Evolutionary conservation across 2,113 vertebrate species (phyloP), one percentile per base, ranked within the genome.

Genomic region (Pygoscelis antarcticus): DNA sequence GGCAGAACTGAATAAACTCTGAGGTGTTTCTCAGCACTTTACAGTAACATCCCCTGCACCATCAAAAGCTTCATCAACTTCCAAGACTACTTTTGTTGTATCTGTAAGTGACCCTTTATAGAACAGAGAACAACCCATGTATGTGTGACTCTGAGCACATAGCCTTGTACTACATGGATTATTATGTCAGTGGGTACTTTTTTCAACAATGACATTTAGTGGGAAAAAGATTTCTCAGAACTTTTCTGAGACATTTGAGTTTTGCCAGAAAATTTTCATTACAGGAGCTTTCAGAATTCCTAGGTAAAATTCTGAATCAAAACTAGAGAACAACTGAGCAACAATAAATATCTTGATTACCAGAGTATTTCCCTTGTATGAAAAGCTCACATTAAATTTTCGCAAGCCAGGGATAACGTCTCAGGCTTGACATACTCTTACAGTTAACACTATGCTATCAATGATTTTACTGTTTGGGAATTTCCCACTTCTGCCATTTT

Each of bases 91-190:
- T 20, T 61, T 54, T 51, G 6, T 46, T 25, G 20, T 66, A 30
- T 30, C 20, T 69, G 14, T 20, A 42, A 29, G 5, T 25, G 12
- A 65, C 14, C 17, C 19, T 32, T 69, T 55, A 21, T 4, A 74
- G 49, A 89, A 34, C 7, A 78, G 23, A 22, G 36, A 58, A 38
- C 11, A 72, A 71, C 7, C 27, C 40, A 5, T 3, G 2, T 13
- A 38, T 8, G 1, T 10, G 11, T 36, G 38, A 79, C 52, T 27
- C 26, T 62, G 60, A 23, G 34, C 15, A 20, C 15, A 20, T 9
- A 81, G 69, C 7, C 42, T 51, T 55, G 16, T 25, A 9, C 13
- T n/a, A 20, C 0, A 0, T 10, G 27, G 36, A 12, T 40, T 71
- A 58, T 20, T 23, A 3, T 27, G 5, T 38, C 57, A 65, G 6